Evolutionary conservation across 1,140 invertebrate species (phyloP), one percentile per base, ranked within the genome.

Genomic region (Euwallacea similis): DNA sequence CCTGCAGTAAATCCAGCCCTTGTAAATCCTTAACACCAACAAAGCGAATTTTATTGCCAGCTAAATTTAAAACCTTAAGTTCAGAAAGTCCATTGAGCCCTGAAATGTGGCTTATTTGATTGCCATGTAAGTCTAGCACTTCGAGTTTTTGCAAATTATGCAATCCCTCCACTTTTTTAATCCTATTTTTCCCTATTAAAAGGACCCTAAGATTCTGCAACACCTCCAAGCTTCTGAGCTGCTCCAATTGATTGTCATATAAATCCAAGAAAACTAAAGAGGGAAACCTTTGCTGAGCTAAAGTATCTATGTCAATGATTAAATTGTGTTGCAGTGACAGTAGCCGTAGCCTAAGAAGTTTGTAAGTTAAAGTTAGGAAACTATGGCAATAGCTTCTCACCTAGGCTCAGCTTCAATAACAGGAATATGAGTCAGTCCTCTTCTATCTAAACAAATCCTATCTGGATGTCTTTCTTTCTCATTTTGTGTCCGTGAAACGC

Each of bases 211-310:
- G 84, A 79, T 90, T 92, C 56, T 88, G 88, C 7, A 96, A 84
- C 56, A 86, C 84, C 72, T 91, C 88, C 43, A 97, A 83, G 69
- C 87, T 91, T 53, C 87, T 87, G 59, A 97, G 91, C 78, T 89
- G 89, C 69, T 96, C 94, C 47, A 98, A 89, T 81, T 96, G 93
- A 83, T 98, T 98, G 81, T 96, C 93, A 82, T 97, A 97, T 4
- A 98, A 83, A 82, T 98, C 95, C 55, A 98, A 87, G 79, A 96
- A 96, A 41, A 98, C 94, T 53, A 96, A 82, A 81, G 91, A 88
- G 42, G 88, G 88, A 65, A 95, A 86, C 69, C 87, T 86, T 55
- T 83, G 80, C 76, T 85, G 79, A 73, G 84, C 79, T 16, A 89
- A 81, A 61, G 86, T 86, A 71, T 91, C 88, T 62, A 97, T 88